These are phyloP conservation scores for Passer domesticus DNA, from an alignment of 2,113 vertebrate genomes.

Conservation along the genomic window DNA sequence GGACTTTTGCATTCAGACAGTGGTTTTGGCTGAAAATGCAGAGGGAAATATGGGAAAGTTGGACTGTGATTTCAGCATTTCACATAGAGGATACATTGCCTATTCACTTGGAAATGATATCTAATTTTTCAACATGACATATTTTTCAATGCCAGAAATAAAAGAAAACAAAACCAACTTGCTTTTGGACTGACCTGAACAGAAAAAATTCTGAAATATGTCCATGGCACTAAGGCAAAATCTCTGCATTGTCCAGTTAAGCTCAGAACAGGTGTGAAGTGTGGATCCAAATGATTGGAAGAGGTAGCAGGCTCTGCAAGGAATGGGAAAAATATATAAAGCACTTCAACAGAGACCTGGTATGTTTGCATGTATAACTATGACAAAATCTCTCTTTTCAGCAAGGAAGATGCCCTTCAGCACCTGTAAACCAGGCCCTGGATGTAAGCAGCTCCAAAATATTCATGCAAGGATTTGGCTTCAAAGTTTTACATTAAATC, in stretches of 20 bases:
- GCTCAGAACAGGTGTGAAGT: background rate
- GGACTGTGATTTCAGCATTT: background rate
- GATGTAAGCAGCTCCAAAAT: background rate
- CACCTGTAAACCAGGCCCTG: background rate
- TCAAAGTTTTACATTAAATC: background rate
- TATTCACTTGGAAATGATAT: background rate
- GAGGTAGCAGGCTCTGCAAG: background rate
- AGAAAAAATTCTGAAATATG: background rate
- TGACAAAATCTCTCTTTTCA: background rate
- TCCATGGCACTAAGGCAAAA: background rate
- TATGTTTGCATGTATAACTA: background rate
- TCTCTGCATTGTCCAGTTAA: background rate
- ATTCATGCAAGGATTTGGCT: background rate
- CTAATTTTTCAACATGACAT: background rate
- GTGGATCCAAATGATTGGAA: background rate
- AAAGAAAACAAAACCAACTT: background rate
- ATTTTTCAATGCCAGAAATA: background rate
- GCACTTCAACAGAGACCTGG: background rate
- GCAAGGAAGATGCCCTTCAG: background rate
- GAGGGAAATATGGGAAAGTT: background rate
- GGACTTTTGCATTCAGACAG: background rate
- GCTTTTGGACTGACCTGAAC: background rate
- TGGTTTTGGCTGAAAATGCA: slow-evolving; percentile 40
- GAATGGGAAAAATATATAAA: background rate
- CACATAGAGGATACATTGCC: background rate